Percentiles rank a stretch among this genome's conserved stretches.
These are phyloP conservation scores for Corythornis cristatus DNA, from an alignment of 2,113 vertebrate species.

Conservation along the genomic window DNA sequence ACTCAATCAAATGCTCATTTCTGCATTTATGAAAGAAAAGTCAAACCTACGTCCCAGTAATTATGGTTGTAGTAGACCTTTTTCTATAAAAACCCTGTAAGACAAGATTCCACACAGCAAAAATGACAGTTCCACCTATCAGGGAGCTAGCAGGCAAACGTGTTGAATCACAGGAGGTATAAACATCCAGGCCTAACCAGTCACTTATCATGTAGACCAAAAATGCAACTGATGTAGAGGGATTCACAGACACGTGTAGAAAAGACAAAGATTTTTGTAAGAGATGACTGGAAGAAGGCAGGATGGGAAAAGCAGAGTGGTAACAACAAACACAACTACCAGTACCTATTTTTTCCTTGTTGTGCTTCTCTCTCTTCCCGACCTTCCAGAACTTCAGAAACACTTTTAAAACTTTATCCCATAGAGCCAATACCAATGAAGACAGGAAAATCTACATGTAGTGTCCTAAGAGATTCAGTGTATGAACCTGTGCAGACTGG, in stretches of 20 bases:
- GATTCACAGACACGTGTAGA: conserved; percentile 41
- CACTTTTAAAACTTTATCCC: not conserved
- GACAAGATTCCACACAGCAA: conserved; percentile 77
- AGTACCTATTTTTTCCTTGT: conserved; percentile 62
- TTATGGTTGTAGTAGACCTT: conserved; percentile 70
- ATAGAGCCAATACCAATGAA: not conserved
- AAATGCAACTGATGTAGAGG: conserved; percentile 55
- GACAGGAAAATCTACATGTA: not conserved
- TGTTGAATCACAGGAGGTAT: conserved; percentile 68
- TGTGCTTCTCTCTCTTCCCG: conserved; percentile 65
- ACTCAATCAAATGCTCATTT: not conserved
- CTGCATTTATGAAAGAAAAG: conserved; percentile 69
- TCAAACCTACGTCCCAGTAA: conserved; percentile 76
- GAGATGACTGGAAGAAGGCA: conserved; percentile 60
- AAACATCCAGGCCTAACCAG: conserved; percentile 61
- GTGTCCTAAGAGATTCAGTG: not conserved
- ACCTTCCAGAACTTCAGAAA: conserved; percentile 40
- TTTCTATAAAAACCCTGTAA: conserved; percentile 74
- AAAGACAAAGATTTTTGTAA: conserved; percentile 65
- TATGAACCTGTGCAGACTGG: not conserved
- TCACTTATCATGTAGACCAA: conserved; percentile 47
- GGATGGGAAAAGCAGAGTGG: conserved; percentile 69
- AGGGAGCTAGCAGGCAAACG: conserved; percentile 71
- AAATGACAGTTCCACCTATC: conserved; percentile 72
- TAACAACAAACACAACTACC: conserved; percentile 69